Conservation (phyloP, 2,888 invertebrate genomes). For the Drosophila seclusa region DNA sequence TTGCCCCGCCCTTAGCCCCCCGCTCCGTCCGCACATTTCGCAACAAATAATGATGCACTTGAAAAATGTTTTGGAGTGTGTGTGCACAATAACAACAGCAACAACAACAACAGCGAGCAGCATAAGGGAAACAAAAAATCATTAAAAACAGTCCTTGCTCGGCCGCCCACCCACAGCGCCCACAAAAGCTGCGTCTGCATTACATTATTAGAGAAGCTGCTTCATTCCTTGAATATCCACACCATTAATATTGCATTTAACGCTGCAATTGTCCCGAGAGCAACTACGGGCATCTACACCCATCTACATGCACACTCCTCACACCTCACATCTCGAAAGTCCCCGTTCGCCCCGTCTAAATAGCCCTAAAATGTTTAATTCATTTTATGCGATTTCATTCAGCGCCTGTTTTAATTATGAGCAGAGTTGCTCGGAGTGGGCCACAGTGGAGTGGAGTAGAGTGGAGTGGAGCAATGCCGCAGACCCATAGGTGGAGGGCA, state of each 20-base stretch:
- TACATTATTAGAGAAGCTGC: conserved; percentile 61
- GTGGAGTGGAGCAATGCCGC: conserved; percentile 22
- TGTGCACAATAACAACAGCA: conserved; percentile 46
- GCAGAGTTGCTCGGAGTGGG: conserved; percentile 30
- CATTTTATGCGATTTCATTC: conserved; percentile 81
- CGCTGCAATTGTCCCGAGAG: conserved; percentile 79
- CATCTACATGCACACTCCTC: conserved; percentile 6
- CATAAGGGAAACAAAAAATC: conserved; percentile 55
- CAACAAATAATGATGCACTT: conserved; percentile 81
- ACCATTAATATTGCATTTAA: conserved; percentile 81
- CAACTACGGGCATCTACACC: conserved; percentile 31
- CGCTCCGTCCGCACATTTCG: conserved; percentile 46
- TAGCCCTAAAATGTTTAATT: conserved; percentile 81
- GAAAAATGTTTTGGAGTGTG: conserved; percentile 69
- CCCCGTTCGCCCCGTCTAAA: conserved; percentile 52
- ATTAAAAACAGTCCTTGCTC: conserved; percentile 59
- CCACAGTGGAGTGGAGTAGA: not conserved
- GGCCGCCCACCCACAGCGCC: conserved; percentile 12
- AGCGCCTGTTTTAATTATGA: conserved; percentile 79
- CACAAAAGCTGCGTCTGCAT: conserved; percentile 28
- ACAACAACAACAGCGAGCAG: conserved; percentile 21
- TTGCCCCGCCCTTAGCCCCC: conserved; percentile 21
- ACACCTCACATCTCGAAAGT: conserved; percentile 8
- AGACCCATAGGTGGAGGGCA: conserved; percentile 19
- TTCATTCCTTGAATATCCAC: conserved; percentile 49